Conservation (phyloP, 2,888 invertebrate genomes). For the Elegia similella region DNA sequence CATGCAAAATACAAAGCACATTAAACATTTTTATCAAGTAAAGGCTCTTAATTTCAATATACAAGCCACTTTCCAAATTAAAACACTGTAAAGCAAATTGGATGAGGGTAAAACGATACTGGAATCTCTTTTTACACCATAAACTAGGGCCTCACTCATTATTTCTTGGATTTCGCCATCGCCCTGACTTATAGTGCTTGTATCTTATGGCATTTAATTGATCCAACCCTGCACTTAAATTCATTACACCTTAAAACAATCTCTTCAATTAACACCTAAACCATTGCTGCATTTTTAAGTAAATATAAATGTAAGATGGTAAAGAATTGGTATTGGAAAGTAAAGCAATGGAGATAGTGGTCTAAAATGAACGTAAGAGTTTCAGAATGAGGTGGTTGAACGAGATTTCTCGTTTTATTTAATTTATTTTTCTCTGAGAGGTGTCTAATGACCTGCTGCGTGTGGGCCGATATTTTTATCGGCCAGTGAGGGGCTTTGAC, state of each 20-base stretch:
- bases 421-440: conserved; percentile 77
- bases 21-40: conserved; percentile 12
- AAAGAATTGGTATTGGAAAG: conserved; percentile 32
- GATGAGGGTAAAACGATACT: conserved; percentile 45
- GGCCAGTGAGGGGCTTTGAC: conserved; percentile 71
- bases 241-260: conserved; percentile 31
- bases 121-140: conserved; percentile 47
- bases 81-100: conserved; percentile 48
- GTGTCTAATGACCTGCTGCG: conserved; percentile 80
- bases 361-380: conserved; percentile 38
- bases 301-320: not conserved
- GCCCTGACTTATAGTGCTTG: conserved; percentile 64
- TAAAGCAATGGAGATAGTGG: conserved; percentile 22
- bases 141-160: conserved; percentile 60
- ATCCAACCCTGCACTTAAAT: conserved; percentile 48
- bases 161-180: conserved; percentile 66
- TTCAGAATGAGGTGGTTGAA: conserved; percentile 60
- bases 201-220: conserved; percentile 72
- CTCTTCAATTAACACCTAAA: conserved; percentile 19
- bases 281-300: conserved; percentile 34
- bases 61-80: conserved; percentile 34
- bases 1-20: conserved; percentile 5
- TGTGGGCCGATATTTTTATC: conserved; percentile 80
- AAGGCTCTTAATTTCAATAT: conserved; percentile 13
- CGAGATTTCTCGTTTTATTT: conserved; percentile 77